Evolutionary conservation across 2,888 invertebrate species (phyloP).

Genomic region (Minunthozetes semirufus): DNA sequence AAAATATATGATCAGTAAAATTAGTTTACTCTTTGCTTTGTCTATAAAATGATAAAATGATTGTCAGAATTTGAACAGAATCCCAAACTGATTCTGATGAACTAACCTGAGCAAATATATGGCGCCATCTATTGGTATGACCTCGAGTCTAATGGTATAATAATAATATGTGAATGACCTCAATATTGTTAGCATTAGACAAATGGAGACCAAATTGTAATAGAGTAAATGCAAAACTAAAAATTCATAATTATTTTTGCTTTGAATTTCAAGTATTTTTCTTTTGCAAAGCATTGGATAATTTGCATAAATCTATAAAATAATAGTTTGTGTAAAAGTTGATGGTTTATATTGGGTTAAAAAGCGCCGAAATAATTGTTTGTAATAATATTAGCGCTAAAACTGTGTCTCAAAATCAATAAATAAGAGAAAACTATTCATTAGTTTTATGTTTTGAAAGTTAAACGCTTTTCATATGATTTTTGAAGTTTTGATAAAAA

Average conservation of each 20-base stretch:
- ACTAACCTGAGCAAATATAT: too few relatives aligned
- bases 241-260: background rate
- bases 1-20: too few relatives aligned
- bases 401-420: conserved; percentile 12
- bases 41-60: too few relatives aligned
- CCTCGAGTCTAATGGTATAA: background rate
- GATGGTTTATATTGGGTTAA: background rate
- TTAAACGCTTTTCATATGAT: background rate
- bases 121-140: background rate
- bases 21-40: too few relatives aligned
- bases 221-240: background rate
- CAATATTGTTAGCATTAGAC: conserved; percentile 1
- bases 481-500: background rate
- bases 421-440: conserved; percentile 18
- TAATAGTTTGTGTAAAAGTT: background rate
- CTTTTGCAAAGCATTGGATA: too few relatives aligned
- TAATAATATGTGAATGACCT: conserved; percentile 13
- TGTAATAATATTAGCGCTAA: background rate
- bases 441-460: conserved; percentile 7
- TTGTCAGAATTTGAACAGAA: too few relatives aligned
- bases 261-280: background rate
- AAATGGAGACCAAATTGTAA: conserved; percentile 8
- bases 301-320: background rate
- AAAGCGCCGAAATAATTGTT: background rate
- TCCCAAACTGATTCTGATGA: too few relatives aligned